These are phyloP conservation scores for Acrossocheilus wenchowensis DNA, from an alignment of 2,797 vertebrate genomes.

Conservation along the genomic window DNA sequence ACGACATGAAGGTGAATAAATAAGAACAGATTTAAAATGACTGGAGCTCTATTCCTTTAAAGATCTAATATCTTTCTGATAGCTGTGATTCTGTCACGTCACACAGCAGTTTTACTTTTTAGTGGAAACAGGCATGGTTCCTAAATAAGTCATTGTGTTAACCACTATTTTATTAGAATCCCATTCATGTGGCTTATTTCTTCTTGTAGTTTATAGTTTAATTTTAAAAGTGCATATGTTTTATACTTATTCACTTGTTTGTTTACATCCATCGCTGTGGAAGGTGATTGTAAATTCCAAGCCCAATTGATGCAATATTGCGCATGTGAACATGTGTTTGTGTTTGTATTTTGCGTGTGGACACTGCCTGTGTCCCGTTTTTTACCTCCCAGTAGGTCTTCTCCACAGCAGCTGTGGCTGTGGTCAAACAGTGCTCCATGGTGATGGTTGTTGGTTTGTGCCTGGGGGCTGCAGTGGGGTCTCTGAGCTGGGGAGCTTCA, in stretches of 20 bases:
- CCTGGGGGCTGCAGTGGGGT: slow-evolving; percentile 41
- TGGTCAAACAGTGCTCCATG: slow-evolving; percentile 37
- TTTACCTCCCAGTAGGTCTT: slow-evolving; percentile 31
- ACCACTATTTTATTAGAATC: slow-evolving; percentile 1
- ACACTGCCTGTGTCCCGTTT: slow-evolving; percentile 30
- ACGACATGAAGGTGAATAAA: neutral
- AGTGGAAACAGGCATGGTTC: neutral
- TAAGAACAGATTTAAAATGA: neutral
- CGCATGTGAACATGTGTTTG: slow-evolving; percentile 28
- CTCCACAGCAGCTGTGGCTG: slow-evolving; percentile 44
- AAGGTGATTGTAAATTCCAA: slow-evolving; percentile 32
- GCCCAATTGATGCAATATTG: slow-evolving; percentile 38
- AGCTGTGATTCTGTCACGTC: slow-evolving; percentile 9
- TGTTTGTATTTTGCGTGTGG: slow-evolving; percentile 39
- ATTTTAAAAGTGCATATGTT: neutral
- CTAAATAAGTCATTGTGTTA: slow-evolving; percentile 9
- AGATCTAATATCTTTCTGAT: neutral
- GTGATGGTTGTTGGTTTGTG: slow-evolving; percentile 40
- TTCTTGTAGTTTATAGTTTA: neutral
- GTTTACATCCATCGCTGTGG: slow-evolving; percentile 20
- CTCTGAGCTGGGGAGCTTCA: slow-evolving; percentile 49
- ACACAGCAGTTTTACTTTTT: neutral
- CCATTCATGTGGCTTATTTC: slow-evolving; percentile 13
- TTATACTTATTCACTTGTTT: slow-evolving; percentile 14
- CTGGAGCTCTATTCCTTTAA: neutral